phyloP scores from a whole-genome alignment of 2,888 invertebrate species.

The Tenthredo distinguenda region DNA sequence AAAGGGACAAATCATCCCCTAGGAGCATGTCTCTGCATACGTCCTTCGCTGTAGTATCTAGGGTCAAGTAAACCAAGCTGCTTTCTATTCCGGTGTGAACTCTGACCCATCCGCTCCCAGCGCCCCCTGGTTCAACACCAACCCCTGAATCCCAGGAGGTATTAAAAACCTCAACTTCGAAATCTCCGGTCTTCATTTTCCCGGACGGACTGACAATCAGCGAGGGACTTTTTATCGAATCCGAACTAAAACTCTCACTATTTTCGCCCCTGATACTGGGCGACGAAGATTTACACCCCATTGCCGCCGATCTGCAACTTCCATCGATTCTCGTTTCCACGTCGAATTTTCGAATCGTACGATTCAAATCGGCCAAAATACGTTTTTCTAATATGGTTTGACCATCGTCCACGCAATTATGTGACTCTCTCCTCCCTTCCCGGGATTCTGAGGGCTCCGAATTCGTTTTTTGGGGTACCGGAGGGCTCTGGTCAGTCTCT shows the following conservation, averaged over 20 bases:
- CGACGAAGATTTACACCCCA: background rate
- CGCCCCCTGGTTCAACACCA: conserved; percentile 80
- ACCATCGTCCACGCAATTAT: background rate
- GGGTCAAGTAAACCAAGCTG: conserved; percentile 81
- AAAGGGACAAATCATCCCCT: conserved; percentile 73
- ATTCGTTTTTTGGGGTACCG: background rate
- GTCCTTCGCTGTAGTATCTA: conserved; percentile 80
- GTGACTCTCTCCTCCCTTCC: background rate
- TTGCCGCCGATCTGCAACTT: background rate
- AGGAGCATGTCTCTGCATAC: conserved; percentile 79
- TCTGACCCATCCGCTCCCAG: conserved; percentile 82
- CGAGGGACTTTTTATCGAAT: conserved; percentile 69
- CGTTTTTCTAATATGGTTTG: conserved; percentile 55
- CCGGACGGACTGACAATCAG: background rate
- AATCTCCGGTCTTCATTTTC: conserved; percentile 36
- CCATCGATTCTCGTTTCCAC: conserved; percentile 56
- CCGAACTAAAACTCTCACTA: conserved; percentile 68
- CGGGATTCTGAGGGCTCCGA: background rate
- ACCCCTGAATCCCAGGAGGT: conserved; percentile 77
- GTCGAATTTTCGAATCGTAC: conserved; percentile 73
- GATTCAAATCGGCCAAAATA: conserved; percentile 71
- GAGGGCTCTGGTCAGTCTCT: background rate
- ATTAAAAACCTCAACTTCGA: conserved; percentile 68
- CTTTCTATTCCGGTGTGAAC: conserved; percentile 83
- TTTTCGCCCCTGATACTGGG: conserved; percentile 39